Evolutionary conservation across 2,888 invertebrate species (phyloP), one percentile per base, ranked within the genome.

Genomic region (Minunthozetes semirufus): DNA sequence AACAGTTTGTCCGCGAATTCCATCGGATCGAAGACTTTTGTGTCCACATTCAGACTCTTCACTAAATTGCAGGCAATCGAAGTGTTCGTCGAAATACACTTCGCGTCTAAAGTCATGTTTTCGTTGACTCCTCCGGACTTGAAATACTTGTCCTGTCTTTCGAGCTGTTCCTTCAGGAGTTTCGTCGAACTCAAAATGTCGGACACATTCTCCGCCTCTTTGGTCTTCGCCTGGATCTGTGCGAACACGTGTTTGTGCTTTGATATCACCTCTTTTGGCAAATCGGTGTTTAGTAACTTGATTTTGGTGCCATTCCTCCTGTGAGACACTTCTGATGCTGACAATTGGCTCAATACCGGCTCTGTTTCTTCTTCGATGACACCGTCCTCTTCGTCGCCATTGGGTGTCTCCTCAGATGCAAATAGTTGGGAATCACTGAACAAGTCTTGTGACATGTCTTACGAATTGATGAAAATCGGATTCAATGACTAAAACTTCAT

Each of bases 61-160:
- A 42, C 42, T 4, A 42, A 17, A 11, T 46, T 19, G 8, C 19
- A 3, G 4, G 19, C 5, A 42, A 22, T 33, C 29, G 17, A 5
- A 3, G 33, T 11, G 22, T 42, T 42, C 2, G 19, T 19, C 13
- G 3, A 0, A 68, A 68, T 68, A 5, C 42, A 38, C 15, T 63
- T 63, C 6, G 68, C 68, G 68, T 68, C 68, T 19, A 68, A 68
- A 1, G 42, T n/a, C 68, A 68, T 68, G 68, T 68, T 68, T 5
- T 42, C 68, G 5, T 38, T 68, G 22, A 42, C 42, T 1, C 68
- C 68, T 1, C 42, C 42, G 6, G 17, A 13, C 22, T 4, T 8
- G 22, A 9, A 68, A 17, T 42, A 38, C 33, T 42, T 42, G 68
- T 68, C 22, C 22, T 42, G 68, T 1, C 61, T 6, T 19, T 38